These are phyloP conservation scores for Yponomeuta cagnagella DNA, from an alignment of 2,888 invertebrate species.

Conservation along the genomic window DNA sequence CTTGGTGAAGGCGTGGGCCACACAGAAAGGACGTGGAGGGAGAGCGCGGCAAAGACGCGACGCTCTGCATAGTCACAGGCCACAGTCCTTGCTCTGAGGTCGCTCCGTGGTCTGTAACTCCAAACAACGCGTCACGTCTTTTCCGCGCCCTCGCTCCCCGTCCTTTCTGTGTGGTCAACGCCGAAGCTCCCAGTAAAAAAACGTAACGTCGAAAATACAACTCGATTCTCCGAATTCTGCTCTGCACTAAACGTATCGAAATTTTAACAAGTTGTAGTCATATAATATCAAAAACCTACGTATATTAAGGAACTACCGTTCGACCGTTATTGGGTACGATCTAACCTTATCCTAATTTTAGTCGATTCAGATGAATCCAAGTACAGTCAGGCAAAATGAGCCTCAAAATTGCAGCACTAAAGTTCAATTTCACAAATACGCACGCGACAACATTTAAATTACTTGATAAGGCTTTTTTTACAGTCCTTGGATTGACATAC, in stretches of 20 bases:
- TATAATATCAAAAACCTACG: neutral
- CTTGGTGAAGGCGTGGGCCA: too few species aligned
- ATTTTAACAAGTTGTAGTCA: neutral
- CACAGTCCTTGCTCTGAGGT: too few species aligned
- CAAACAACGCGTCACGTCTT: too few species aligned
- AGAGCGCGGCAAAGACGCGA: too few species aligned
- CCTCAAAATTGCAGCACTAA: neutral
- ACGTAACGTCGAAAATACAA: too few species aligned
- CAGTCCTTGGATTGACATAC: neutral
- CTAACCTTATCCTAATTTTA: neutral
- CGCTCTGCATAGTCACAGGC: too few species aligned
- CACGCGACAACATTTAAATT: neutral
- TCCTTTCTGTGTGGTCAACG: too few species aligned
- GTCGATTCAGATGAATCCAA: neutral
- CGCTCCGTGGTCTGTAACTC: too few species aligned
- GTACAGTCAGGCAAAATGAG: neutral
- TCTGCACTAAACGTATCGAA: neutral
- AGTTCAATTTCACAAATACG: neutral
- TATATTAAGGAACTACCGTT: neutral
- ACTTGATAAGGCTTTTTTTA: neutral
- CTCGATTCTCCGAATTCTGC: neutral
- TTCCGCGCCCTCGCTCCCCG: too few species aligned
- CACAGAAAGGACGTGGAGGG: too few species aligned
- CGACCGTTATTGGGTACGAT: neutral
- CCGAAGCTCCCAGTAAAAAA: too few species aligned